Conservation (phyloP, 2,888 invertebrate species). For the Ormyrus pomaceus region DNA sequence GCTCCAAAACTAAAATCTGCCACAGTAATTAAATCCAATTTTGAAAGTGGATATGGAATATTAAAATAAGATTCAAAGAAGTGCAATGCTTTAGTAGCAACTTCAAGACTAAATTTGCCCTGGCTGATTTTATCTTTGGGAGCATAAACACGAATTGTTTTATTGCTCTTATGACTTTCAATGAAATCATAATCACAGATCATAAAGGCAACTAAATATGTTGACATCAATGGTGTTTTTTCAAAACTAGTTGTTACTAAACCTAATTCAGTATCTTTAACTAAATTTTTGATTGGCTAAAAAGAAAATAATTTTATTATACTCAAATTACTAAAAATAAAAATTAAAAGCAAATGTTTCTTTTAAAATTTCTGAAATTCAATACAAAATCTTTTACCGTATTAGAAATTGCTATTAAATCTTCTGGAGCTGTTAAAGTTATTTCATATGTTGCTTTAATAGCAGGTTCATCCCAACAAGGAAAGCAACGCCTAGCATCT, state of each 20-base stretch:
- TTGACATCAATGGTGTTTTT: too few relatives aligned
- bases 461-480: too few relatives aligned
- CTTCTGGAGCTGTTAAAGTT: too few relatives aligned
- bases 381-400: conserved; percentile 80
- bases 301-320: too few relatives aligned
- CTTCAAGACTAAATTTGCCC: conserved; percentile 92
- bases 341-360: too few relatives aligned
- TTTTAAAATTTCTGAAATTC: conserved; percentile 44
- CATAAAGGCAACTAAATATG: conserved; percentile 68
- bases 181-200: conserved; percentile 97
- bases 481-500: too few relatives aligned
- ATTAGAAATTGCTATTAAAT: conserved; percentile 80
- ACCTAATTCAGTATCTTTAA: too few relatives aligned
- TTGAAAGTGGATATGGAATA: conserved; percentile 95
- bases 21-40: conserved; percentile 97
- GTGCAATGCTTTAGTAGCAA: conserved; percentile 92
- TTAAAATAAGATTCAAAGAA: conserved; percentile 97
- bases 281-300: too few relatives aligned
- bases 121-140: conserved; percentile 94
- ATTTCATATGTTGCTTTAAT: too few relatives aligned
- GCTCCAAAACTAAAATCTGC: conserved; percentile 96
- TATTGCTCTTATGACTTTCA: conserved; percentile 89
- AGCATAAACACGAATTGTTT: conserved; percentile 88
- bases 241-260: too few relatives aligned
- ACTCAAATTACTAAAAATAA: too few relatives aligned